phyloP scores from a whole-genome alignment of 2,888 invertebrate species.

The Drosophila maculinotata region DNA sequence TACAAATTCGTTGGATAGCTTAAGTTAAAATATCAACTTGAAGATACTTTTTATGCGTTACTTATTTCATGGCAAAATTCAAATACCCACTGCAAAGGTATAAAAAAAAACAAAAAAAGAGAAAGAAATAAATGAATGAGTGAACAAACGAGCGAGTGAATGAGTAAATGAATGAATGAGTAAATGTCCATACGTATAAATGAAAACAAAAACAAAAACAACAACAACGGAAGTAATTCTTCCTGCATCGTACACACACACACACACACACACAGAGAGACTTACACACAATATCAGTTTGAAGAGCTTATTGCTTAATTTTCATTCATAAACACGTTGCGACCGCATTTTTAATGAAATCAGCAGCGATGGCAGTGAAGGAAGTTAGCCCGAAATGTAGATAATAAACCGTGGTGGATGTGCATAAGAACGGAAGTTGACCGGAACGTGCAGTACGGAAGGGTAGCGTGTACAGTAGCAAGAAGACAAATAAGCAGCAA shows the following conservation, averaged over 20 bases:
- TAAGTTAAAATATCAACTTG: too few relatives aligned
- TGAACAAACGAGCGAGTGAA: slow-evolving; percentile 40
- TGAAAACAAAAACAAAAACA: slow-evolving; percentile 57
- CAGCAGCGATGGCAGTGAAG: slow-evolving; percentile 50
- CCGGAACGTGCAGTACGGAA: slow-evolving; percentile 49
- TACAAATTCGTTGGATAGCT: too few relatives aligned
- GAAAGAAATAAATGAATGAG: slow-evolving; percentile 40
- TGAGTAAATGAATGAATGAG: slow-evolving; percentile 60
- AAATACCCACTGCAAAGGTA: slow-evolving; percentile 12
- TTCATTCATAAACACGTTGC: slow-evolving; percentile 82
- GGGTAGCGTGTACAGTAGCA: slow-evolving; percentile 14
- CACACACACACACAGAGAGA: slow-evolving; percentile 17
- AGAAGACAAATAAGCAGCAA: slow-evolving; percentile 11
- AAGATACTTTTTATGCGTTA: not conserved
- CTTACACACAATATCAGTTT: slow-evolving; percentile 30
- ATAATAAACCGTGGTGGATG: slow-evolving; percentile 49
- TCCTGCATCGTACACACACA: slow-evolving; percentile 53
- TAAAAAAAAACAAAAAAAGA: slow-evolving; percentile 2
- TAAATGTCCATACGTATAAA: slow-evolving; percentile 59
- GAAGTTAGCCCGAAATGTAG: slow-evolving; percentile 63
- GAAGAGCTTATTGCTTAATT: slow-evolving; percentile 80
- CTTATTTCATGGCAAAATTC: not conserved
- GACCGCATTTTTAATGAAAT: slow-evolving; percentile 76
- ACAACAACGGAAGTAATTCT: slow-evolving; percentile 71
- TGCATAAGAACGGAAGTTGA: slow-evolving; percentile 54